Evolutionary conservation across 1,140 invertebrate species (phyloP).

Genomic region (Tetragonula clypearis): DNA sequence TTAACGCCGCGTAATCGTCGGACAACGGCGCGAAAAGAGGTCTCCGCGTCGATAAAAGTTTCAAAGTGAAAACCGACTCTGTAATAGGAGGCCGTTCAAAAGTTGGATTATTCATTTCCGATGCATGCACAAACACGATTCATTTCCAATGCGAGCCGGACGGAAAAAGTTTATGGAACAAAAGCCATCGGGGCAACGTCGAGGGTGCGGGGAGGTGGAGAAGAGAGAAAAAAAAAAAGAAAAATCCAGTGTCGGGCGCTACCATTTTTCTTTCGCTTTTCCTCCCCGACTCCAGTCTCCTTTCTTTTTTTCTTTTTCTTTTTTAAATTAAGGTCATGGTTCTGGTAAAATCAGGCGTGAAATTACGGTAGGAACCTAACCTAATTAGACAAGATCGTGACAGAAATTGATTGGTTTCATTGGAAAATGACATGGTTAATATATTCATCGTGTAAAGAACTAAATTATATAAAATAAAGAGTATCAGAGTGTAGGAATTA

Average conservation of each 20-base stretch:
- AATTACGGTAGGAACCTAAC: background rate
- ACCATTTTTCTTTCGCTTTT: background rate
- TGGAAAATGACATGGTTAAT: background rate
- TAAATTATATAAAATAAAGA: too few relatives aligned
- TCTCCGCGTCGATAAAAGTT: conserved; percentile 3
- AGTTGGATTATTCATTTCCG: conserved; percentile 45
- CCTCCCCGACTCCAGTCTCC: background rate
- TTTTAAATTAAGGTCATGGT: background rate
- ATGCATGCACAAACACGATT: conserved; percentile 35
- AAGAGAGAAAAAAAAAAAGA: background rate
- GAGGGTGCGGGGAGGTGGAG: too few relatives aligned
- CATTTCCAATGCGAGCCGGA: conserved; percentile 27
- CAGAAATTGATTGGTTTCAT: background rate
- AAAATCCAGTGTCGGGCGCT: background rate
- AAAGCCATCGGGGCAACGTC: conserved; percentile 6
- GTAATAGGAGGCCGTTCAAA: background rate
- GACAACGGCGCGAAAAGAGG: background rate
- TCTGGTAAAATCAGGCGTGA: background rate
- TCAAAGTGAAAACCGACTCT: conserved; percentile 12
- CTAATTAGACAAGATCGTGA: background rate
- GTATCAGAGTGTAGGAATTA: too few relatives aligned
- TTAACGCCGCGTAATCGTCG: conserved; percentile 21
- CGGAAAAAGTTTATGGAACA: conserved; percentile 38
- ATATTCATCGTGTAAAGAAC: background rate
- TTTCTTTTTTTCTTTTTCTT: too few relatives aligned